Evolutionary conservation across 2,113 vertebrate species (phyloP), one percentile per base, ranked within the genome.

Genomic region (Triplophysa tibetana): DNA sequence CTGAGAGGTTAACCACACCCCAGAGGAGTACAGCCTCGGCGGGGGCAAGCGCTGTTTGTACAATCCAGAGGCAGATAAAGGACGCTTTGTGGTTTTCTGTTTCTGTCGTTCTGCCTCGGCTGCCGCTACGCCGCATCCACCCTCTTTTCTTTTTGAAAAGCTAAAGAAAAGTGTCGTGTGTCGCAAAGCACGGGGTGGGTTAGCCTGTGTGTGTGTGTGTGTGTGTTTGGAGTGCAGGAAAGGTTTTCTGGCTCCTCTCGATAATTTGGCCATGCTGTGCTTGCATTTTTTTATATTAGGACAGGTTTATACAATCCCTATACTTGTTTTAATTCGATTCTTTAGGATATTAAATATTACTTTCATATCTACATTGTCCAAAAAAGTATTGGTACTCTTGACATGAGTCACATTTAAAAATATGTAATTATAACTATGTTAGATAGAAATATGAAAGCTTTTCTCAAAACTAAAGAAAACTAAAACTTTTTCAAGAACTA

Each of bases 161-260:
- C 56, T 75, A 81, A 85, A 83, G 81, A 82, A 86, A 86, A 80
- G 84, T 87, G 84, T 88, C 77, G 85, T 88, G 87, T 88, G 85
- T 88, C 85, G 77, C 76, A 66, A 81, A 82, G 68, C 78, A 77
- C 58, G 66, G 63, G 69, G 72, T 72, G 50, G 56, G 24, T n/a
- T 69, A 52, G 17, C 52, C 61, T 70, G 66, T 48, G 50, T 70
- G 70, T 50, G 52, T 70, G 66, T 48, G 50, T 70, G 70, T 50
- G 52, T 58, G 75, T 73, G 75, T 60, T 58, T 70, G 66, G 19
- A 72, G 73, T 21, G 43, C 21, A n/a, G 19, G 19, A 1, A n/a
- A 56, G 17, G 52, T 56, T 56, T 56, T 8, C 52, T 8, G 7
- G 8, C 19, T 58, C 8, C 54, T 58, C 48, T 50, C 16, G 3